Conservation (phyloP, 2,888 invertebrate species). For the Anthophora plumipes region DNA sequence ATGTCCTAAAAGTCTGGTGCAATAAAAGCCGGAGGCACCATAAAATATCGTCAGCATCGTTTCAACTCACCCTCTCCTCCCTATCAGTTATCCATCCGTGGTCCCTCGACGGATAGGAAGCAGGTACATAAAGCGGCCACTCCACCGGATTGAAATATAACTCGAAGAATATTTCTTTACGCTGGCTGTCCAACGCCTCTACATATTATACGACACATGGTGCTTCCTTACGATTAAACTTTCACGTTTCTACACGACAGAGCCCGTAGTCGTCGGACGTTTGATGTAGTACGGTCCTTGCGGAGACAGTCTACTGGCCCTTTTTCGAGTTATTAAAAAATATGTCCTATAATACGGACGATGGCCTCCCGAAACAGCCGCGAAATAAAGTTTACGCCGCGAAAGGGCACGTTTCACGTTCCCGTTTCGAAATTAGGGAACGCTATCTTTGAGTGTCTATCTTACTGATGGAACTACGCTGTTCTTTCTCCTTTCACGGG, state of each 20-base stretch:
- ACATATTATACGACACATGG: constrained; percentile 39
- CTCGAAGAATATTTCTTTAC: constrained; percentile 69
- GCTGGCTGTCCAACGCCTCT: constrained; percentile 45
- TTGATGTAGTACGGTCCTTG: constrained; percentile 37
- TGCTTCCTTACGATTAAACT: constrained; percentile 68
- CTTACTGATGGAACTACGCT: neutral
- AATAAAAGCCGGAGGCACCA: constrained; percentile 67
- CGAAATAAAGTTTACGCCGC: constrained; percentile 41
- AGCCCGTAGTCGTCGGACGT: constrained; percentile 21
- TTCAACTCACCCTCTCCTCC: too few species aligned
- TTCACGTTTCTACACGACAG: constrained; percentile 35
- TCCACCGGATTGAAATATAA: constrained; percentile 73
- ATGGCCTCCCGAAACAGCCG: neutral
- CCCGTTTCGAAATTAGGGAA: constrained; percentile 24
- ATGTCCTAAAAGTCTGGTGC: constrained; percentile 72
- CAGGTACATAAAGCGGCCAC: constrained; percentile 67
- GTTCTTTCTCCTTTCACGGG: too few species aligned
- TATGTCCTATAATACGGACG: constrained; percentile 1
- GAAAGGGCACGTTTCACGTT: neutral
- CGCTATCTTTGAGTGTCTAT: neutral
- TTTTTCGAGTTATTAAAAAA: constrained; percentile 52
- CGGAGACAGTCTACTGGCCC: neutral
- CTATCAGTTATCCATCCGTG: constrained; percentile 70
- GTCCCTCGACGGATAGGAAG: constrained; percentile 64
- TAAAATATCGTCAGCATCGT: constrained; percentile 67